A percentile compares a stretch with the other conserved stretches of the same genome.
Evolutionary conservation across 2,888 invertebrate species (phyloP).

Genomic region (Xestoiulus laeticollis): DNA sequence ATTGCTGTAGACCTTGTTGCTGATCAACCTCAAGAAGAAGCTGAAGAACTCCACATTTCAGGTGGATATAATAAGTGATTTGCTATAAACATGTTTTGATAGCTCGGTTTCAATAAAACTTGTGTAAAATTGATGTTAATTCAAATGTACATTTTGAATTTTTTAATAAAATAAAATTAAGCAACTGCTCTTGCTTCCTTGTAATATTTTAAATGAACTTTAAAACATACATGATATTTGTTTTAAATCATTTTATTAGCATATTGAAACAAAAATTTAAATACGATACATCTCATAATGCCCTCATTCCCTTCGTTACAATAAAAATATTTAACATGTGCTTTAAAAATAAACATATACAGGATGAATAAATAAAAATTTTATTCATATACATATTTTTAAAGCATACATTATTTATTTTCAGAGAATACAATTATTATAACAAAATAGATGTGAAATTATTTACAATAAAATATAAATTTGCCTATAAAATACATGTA

Average conservation of each 20-base stretch:
- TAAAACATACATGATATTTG: not conserved
- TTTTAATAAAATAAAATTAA: too few relatives aligned
- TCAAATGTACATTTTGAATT: too few relatives aligned
- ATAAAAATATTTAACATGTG: not conserved
- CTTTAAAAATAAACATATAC: not conserved
- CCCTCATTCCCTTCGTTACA: not conserved
- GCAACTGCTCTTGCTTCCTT: too few relatives aligned
- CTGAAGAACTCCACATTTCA: not conserved
- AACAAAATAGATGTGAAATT: not conserved
- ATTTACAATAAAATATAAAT: not conserved
- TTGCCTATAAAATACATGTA: not conserved
- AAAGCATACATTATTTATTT: not conserved
- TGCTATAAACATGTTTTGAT: not conserved
- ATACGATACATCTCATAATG: not conserved
- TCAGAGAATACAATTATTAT: not conserved
- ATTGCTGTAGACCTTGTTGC: not conserved
- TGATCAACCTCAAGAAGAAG: too few relatives aligned
- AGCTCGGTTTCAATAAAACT: not conserved
- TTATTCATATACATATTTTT: not conserved
- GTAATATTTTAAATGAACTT: too few relatives aligned
- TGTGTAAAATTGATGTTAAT: not conserved
- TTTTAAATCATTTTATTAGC: not conserved
- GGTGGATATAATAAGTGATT: not conserved
- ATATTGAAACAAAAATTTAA: not conserved
- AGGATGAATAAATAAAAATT: not conserved